These are phyloP conservation scores for Limnephilus rhombicus DNA, from an alignment of 2,888 invertebrate genomes.

Conservation along the genomic window DNA sequence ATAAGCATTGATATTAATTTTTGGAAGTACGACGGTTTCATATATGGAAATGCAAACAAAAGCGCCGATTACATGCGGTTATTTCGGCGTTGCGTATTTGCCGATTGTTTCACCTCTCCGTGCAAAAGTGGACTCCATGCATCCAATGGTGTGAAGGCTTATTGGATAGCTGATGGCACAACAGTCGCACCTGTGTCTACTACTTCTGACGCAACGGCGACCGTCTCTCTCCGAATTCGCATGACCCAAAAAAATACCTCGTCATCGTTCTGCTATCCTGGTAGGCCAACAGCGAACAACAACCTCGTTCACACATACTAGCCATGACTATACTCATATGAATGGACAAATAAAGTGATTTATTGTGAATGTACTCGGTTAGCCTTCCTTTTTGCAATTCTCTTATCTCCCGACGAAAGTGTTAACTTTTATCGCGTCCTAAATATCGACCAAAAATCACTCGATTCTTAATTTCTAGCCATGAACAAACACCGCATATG, in stretches of 20 bases:
- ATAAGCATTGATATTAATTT: background rate
- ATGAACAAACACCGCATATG: background rate
- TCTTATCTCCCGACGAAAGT: conserved; percentile 30
- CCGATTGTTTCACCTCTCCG: background rate
- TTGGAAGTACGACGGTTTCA: background rate
- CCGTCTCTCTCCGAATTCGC: conserved; percentile 55
- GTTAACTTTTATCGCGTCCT: conserved; percentile 11
- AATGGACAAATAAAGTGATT: background rate
- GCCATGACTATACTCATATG: background rate
- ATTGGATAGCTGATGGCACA: conserved; percentile 37
- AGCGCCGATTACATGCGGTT: conserved; percentile 6
- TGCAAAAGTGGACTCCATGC: conserved; percentile 32
- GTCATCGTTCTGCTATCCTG: conserved; percentile 49
- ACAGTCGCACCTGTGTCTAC: conserved; percentile 49
- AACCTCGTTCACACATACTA: background rate
- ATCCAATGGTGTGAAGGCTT: conserved; percentile 41
- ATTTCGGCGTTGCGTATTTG: conserved; percentile 28
- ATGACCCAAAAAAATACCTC: conserved; percentile 59
- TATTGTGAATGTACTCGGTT: background rate
- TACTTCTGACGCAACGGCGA: conserved; percentile 56
- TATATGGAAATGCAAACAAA: background rate
- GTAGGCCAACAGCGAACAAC: conserved; percentile 5
- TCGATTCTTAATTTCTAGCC: conserved; percentile 1
- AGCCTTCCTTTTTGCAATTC: conserved; percentile 6
- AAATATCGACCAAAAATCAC: conserved; percentile 4